Evolutionary conservation across 2,113 vertebrate species (phyloP).

Genomic region (Thalassoma bifasciatum): DNA sequence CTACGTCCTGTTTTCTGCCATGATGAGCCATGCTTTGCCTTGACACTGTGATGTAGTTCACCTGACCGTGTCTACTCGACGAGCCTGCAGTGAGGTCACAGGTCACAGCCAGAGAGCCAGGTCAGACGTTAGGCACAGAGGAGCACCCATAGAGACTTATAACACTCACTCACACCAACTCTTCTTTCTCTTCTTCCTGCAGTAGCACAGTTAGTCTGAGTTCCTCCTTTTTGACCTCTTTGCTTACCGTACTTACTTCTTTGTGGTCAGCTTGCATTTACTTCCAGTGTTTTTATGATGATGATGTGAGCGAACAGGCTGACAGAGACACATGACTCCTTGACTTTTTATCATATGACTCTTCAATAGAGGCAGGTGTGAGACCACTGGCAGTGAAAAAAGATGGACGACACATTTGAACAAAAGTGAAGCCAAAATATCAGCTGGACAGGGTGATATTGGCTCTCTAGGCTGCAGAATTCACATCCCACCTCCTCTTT

Average conservation of each 20-base stretch:
- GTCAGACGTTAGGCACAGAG: conserved; percentile 31
- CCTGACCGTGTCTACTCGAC: conserved; percentile 36
- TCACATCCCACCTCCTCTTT: too few relatives aligned
- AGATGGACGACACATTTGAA: too few relatives aligned
- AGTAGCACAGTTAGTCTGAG: conserved; percentile 41
- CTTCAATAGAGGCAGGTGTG: conserved; percentile 13
- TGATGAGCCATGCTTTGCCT: conserved; percentile 74
- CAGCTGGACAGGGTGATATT: too few relatives aligned
- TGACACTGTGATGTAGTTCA: conserved; percentile 63
- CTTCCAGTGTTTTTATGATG: conserved; percentile 34
- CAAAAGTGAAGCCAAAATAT: too few relatives aligned
- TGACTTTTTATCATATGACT: conserved; percentile 46
- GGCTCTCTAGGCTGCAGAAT: too few relatives aligned
- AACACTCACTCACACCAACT: conserved; percentile 35
- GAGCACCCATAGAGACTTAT: conserved; percentile 18
- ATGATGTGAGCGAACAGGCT: conserved; percentile 20
- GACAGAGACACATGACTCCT: conserved; percentile 18
- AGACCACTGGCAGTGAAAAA: not conserved
- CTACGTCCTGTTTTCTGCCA: conserved; percentile 67
- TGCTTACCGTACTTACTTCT: not conserved
- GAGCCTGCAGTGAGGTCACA: conserved; percentile 38
- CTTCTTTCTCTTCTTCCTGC: conserved; percentile 24
- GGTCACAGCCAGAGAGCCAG: conserved; percentile 54
- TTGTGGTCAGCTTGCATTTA: conserved; percentile 25
- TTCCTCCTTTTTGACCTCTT: conserved; percentile 15